phyloP scores from a whole-genome alignment of 2,888 invertebrate genomes.

The Trypoxylon attenuatum region DNA sequence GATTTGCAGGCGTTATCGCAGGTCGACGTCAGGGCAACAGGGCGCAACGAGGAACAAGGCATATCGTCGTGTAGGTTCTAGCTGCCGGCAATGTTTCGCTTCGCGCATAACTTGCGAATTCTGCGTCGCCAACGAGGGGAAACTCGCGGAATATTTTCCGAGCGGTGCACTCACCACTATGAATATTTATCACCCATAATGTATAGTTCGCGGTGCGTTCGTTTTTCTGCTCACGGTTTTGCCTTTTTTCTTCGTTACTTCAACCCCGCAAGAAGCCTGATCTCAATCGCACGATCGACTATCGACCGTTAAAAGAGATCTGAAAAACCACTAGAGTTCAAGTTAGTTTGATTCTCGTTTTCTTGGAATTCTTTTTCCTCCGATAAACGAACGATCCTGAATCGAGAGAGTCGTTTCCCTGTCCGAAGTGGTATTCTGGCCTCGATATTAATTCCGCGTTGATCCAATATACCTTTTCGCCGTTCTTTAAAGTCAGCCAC shows the following conservation, averaged over 20 bases:
- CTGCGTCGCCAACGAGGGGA: background rate
- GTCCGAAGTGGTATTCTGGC: no score
- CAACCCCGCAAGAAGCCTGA: no score
- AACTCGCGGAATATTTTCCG: slow-evolving; percentile 4
- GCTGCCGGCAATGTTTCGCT: no score
- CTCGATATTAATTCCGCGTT: slow-evolving; percentile 30
- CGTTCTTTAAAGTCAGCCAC: slow-evolving; percentile 9
- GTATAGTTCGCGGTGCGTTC: slow-evolving; percentile 15
- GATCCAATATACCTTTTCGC: slow-evolving; percentile 4
- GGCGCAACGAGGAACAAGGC: background rate
- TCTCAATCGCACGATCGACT: no score
- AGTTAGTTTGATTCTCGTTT: no score
- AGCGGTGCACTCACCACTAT: slow-evolving; percentile 11
- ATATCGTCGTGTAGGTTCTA: no score
- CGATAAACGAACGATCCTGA: no score
- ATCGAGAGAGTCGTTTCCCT: no score
- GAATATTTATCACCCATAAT: slow-evolving; percentile 35
- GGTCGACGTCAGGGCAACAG: background rate
- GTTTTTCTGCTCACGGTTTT: no score
- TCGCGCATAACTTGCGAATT: background rate
- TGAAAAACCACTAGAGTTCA: no score
- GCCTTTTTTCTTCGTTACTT: background rate
- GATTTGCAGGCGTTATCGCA: slow-evolving; percentile 25
- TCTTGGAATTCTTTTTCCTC: no score
- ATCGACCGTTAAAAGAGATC: no score